A percentile compares a stretch with the other conserved stretches of the same genome.
Evolutionary conservation across 2,797 vertebrate genomes (phyloP).

Genomic region (Mareca penelope): DNA sequence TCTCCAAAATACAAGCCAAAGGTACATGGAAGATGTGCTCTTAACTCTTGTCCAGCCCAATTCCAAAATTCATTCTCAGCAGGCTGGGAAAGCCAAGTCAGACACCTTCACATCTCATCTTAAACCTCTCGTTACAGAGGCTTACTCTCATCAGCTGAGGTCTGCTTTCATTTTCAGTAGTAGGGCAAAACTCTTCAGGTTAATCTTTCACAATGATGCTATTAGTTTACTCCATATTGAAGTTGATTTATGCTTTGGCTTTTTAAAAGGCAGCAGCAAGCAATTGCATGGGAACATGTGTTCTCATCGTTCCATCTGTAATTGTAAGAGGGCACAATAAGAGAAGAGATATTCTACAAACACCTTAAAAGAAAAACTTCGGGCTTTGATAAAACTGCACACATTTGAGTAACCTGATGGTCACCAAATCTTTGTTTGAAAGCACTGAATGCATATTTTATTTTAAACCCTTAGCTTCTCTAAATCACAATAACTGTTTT

Average conservation of each 20-base stretch:
- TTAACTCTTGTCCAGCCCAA: background rate
- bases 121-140: background rate
- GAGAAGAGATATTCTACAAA: background rate
- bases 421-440: background rate
- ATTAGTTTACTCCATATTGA: background rate
- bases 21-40: background rate
- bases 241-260: background rate
- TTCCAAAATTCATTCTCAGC: background rate
- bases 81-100: background rate
- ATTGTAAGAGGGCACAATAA: background rate
- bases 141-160: background rate
- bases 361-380: background rate
- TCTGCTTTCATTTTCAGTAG: background rate
- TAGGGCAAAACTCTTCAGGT: background rate
- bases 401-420: conserved; percentile 22
- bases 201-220: background rate
- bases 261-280: conserved; percentile 2
- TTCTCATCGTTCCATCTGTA: background rate
- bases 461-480: background rate
- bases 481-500: background rate
- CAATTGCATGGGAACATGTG: background rate
- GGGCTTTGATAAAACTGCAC: background rate
- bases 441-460: background rate
- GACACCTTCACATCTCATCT: conserved; percentile 15
- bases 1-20: background rate